Base-by-base conservation (phyloP, 1,140 invertebrate genomes). In the Euschistus heros region DNA sequence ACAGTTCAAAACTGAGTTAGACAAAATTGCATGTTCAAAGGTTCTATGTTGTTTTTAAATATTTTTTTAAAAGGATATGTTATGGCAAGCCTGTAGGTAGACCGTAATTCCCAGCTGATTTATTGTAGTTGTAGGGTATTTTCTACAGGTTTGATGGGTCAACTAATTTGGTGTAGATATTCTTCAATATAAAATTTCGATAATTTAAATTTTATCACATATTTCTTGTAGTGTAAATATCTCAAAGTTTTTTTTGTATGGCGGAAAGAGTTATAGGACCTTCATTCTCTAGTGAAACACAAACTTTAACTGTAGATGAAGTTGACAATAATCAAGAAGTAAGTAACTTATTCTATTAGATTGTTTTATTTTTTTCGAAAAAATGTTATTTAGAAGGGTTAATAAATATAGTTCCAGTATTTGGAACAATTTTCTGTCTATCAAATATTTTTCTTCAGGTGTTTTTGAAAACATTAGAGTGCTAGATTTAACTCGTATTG, bases 401-500 rank as follows among this genome's bases (percentile, higher is more conserved):
- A 17, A 54, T 54, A 54, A 26, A 26, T 14, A 7, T 3, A 54
- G 50, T 22, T 5, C 18, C 7, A 57, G 15, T 22, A 33, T 26
- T 59, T 59, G n/a, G 22, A 33, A 22, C 15, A 59, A 91, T 77
- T 57, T 82, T 84, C 74, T 92, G 88, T 20, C n/a, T 50, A 20
- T 47, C 10, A 15, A 20, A 24, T 26, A 22, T 24, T 62, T 46
- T 46, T 24, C 37, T 13, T 24, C 37, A 26, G 18, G 26, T 44
- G 37, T 47, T 30, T 42, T 85, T 44, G 72, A 74, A 65, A 88
- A 86, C 64, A 78, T 93, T 52, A 80, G 84, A 70, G 80, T 95
- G 18, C 74, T 95, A 66, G 92, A 96, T 77, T 74, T 94, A 57
- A 89, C 89, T 2, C 76, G 92, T 70, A 88, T 98, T 44, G 81